Conservation (phyloP, 2,888 invertebrate species). For the Harpalus rufipes region DNA sequence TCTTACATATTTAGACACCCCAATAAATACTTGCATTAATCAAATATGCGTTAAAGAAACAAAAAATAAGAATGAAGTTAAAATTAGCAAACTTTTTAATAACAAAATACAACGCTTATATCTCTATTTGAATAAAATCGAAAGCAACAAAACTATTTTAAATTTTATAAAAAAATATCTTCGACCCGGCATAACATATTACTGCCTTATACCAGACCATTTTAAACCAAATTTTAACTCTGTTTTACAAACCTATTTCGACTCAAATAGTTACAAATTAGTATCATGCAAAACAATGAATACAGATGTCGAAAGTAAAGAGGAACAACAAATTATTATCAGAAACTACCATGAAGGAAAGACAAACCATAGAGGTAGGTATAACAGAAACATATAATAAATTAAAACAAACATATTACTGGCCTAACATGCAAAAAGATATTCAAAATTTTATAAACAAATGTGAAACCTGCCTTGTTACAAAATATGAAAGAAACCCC, state of each 20-base stretch:
- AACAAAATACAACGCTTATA: not conserved
- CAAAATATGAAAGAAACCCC: constrained; percentile 69
- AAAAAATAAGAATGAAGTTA: too few species aligned
- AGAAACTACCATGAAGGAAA: constrained; percentile 68
- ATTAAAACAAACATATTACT: constrained; percentile 67
- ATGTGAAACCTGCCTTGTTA: constrained; percentile 67
- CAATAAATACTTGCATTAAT: too few species aligned
- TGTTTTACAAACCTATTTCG: constrained; percentile 22
- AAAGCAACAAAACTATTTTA: constrained; percentile 25
- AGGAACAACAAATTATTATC: constrained; percentile 61
- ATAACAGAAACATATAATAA: constrained; percentile 67
- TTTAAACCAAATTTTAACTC: constrained; percentile 25
- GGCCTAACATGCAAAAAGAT: constrained; percentile 68
- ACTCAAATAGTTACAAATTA: constrained; percentile 22
- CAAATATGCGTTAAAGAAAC: too few species aligned
- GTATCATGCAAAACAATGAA: constrained; percentile 46
- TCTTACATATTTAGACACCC: too few species aligned
- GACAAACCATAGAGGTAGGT: constrained; percentile 69
- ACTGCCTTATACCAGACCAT: constrained; percentile 40
- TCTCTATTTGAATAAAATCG: constrained; percentile 41
- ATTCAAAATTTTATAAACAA: constrained; percentile 68
- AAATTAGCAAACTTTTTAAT: too few species aligned
- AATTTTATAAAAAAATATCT: constrained; percentile 33
- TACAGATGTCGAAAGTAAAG: constrained; percentile 58
- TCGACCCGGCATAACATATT: constrained; percentile 11